Evolutionary conservation across 2,888 invertebrate genomes (phyloP).

Genomic region (Trichacis sp.): DNA sequence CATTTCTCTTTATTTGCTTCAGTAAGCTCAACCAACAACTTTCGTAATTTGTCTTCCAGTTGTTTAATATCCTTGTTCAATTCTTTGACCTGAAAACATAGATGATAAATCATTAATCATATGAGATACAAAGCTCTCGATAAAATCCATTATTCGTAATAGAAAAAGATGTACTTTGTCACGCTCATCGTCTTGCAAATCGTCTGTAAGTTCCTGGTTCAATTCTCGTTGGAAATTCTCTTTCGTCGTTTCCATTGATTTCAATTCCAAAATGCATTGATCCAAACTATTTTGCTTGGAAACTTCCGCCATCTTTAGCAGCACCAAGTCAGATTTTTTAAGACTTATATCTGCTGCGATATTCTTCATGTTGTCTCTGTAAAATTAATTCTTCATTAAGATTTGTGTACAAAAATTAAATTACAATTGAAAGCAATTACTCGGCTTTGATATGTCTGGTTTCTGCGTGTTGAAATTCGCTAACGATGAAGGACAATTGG

Average conservation of each 20-base stretch:
- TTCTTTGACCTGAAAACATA: conserved; percentile 91
- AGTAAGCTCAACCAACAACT: conserved; percentile 95
- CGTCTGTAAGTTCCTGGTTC: conserved; percentile 88
- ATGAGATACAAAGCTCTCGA: too few species aligned
- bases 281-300: conserved; percentile 94
- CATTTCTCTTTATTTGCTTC: too few species aligned
- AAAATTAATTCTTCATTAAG: conserved; percentile 26
- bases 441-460: conserved; percentile 98
- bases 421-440: conserved; percentile 70
- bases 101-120: too few species aligned
- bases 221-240: conserved; percentile 93
- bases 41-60: conserved; percentile 94
- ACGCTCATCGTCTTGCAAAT: background rate
- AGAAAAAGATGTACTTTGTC: too few species aligned
- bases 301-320: conserved; percentile 89
- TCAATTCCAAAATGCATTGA: conserved; percentile 91
- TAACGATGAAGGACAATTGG: conserved; percentile 88
- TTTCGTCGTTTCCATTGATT: conserved; percentile 96
- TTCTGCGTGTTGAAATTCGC: conserved; percentile 97
- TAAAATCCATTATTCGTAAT: too few species aligned
- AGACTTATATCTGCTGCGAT: conserved; percentile 94
- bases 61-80: conserved; percentile 94
- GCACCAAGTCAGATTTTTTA: conserved; percentile 93
- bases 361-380: conserved; percentile 92
- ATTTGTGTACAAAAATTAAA: too few species aligned